Evolutionary conservation across 2,888 invertebrate species (phyloP), one percentile per base, ranked within the genome.

Genomic region (Cataglyphis altisquamis): DNA sequence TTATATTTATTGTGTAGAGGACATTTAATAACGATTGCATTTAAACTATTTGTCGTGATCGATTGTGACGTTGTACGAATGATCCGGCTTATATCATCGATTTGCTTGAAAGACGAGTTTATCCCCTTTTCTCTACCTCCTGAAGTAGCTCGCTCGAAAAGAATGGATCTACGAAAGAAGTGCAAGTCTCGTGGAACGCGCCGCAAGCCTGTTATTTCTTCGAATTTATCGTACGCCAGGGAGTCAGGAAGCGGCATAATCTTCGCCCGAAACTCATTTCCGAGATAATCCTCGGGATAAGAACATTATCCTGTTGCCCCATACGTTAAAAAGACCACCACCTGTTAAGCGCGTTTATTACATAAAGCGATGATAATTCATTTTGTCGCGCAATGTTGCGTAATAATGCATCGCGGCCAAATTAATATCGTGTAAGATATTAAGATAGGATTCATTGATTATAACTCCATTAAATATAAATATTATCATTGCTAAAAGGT

Each of bases 251-350:
- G 52, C 10, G 32, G 21, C 57, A 66, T 82, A 82, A 82, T 82
- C 82, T 82, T 74, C 66, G 29, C 64, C 66, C 74, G 21, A 75
- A 82, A 82, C 82, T 82, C 82, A 74, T 82, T 82, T 74, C 82
- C 74, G 15, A 75, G 82, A 82, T 82, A 82, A 78, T 78, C 78
- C 60, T 6, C 15, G 32, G 32, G 78, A 72, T 78, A 78, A 78
- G 72, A 78, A 78, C 72, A 78, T 78, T 78, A 78, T 72, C 72
- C 45, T n/a, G 78, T 57, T 70, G 52, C 55, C 57, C 36, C 41
- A 18, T 45, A 45, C 60, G 60, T 78, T 78, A 78, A 78, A 78
- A 78, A 78, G 72, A 45, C 57, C 55, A 21, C 70, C 70, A 78
- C 70, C 70, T 78, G 78, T 78, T 78, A 78, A 70, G 21, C 41